Conservation (phyloP, 2,888 invertebrate species). For the Copidosoma aretas region DNA sequence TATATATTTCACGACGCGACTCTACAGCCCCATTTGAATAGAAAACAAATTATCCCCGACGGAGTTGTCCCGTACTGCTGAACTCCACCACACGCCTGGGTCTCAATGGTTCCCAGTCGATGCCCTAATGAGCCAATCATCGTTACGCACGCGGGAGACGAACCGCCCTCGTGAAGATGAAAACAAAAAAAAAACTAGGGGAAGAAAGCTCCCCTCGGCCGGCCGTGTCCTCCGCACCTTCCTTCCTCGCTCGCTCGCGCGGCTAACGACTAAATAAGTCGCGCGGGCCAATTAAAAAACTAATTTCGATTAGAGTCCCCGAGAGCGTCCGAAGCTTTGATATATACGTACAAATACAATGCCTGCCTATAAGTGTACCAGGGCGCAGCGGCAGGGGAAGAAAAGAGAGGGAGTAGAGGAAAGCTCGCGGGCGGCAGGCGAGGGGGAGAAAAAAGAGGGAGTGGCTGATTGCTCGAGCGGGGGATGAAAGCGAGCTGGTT, state of each 20-base stretch:
- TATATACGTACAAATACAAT: slow-evolving; percentile 16
- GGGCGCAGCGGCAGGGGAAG: neutral
- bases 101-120: slow-evolving; percentile 35
- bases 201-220: neutral
- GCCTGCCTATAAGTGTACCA: neutral
- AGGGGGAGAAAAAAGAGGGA: slow-evolving; percentile 10
- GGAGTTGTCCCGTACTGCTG: no score
- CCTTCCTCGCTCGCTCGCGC: slow-evolving; percentile 5
- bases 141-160: slow-evolving; percentile 15
- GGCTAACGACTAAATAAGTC: slow-evolving; percentile 60
- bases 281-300: slow-evolving; percentile 59
- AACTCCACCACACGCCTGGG: no score
- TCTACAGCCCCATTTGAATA: slow-evolving; percentile 44
- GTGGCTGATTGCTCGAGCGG: slow-evolving; percentile 6
- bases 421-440: neutral
- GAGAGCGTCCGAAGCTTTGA: slow-evolving; percentile 45
- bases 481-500: slow-evolving; percentile 39
- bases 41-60: no score
- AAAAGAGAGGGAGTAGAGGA: neutral
- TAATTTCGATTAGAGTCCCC: slow-evolving; percentile 61
- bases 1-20: no score
- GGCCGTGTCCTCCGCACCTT: slow-evolving; percentile 10
- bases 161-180: neutral
- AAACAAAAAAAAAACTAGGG: neutral
- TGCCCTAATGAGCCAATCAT: slow-evolving; percentile 39